These are phyloP conservation scores for Takifugu flavidus DNA, from an alignment of 2,113 vertebrate genomes.

Conservation along the genomic window DNA sequence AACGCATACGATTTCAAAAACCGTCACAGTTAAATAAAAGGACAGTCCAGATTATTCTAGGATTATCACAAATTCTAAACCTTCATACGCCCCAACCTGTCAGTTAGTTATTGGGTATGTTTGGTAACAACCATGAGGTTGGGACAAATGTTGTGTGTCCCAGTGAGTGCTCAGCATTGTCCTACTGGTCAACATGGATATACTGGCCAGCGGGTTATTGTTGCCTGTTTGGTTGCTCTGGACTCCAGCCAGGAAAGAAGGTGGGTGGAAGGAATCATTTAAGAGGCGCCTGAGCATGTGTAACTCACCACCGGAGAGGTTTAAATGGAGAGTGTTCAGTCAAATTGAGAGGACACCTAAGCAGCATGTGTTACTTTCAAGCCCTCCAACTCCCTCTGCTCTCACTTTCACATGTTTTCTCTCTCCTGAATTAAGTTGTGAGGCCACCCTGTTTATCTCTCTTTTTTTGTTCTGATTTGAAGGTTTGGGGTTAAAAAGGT, in stretches of 20 bases:
- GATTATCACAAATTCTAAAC: no score
- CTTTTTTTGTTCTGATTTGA: constrained; percentile 57
- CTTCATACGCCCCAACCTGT: no score
- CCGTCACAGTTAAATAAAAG: not conserved
- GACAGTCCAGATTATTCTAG: not conserved
- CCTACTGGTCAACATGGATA: no score
- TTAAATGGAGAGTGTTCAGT: not conserved
- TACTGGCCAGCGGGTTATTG: no score
- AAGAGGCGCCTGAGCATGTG: no score
- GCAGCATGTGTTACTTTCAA: constrained; percentile 27
- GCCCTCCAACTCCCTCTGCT: constrained; percentile 17
- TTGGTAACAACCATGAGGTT: no score
- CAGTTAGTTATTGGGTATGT: no score
- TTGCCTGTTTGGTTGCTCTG: no score
- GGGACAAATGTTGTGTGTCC: no score
- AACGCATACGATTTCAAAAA: not conserved
- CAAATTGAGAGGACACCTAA: constrained; percentile 1
- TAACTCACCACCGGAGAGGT: not conserved
- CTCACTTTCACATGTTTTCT: constrained; percentile 48
- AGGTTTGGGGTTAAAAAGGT: constrained; percentile 40
- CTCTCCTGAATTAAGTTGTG: constrained; percentile 29
- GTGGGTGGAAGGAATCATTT: no score
- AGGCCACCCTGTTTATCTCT: constrained; percentile 20
- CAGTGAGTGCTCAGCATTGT: no score
- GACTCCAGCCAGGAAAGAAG: no score